Percentiles rank a stretch among this genome's conserved stretches.
Conservation (phyloP, 2,888 invertebrate genomes). For the Philaethria dido region DNA sequence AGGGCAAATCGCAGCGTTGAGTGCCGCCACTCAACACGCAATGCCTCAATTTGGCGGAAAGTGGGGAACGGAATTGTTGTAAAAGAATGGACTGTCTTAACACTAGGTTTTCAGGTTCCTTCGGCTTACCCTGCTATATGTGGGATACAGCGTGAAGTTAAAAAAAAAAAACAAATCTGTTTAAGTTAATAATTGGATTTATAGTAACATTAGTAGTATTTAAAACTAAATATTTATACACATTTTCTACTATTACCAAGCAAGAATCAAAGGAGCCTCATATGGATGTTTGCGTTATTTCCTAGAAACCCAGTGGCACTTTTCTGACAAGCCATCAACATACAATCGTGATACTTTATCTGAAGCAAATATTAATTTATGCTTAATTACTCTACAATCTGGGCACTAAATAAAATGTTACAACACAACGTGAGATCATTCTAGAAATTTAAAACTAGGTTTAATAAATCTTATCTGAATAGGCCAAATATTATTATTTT, state of each 20-base stretch:
- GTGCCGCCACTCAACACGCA: too few species aligned
- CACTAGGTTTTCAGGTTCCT: too few species aligned
- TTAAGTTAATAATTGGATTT: background rate
- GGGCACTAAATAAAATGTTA: background rate
- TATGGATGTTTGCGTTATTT: background rate
- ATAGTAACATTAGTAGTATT: background rate
- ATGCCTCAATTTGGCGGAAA: too few species aligned
- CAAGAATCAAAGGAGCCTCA: background rate
- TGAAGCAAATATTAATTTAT: slow-evolving; percentile 2
- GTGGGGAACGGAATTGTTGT: too few species aligned
- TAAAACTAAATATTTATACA: background rate
- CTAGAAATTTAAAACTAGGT: background rate
- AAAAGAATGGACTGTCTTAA: too few species aligned
- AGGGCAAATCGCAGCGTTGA: too few species aligned
- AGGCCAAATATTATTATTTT: too few species aligned
- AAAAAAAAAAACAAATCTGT: too few species aligned
- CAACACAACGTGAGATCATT: background rate
- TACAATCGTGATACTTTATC: background rate
- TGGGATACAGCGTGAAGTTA: too few species aligned
- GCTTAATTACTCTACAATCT: slow-evolving; percentile 15
- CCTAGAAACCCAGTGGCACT: background rate
- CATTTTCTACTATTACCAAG: background rate
- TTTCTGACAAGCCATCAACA: background rate
- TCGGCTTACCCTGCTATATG: too few species aligned
- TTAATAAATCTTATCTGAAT: too few species aligned